Base-by-base conservation (phyloP, 2,888 invertebrate genomes). In the Diogma glabrata region DNA sequence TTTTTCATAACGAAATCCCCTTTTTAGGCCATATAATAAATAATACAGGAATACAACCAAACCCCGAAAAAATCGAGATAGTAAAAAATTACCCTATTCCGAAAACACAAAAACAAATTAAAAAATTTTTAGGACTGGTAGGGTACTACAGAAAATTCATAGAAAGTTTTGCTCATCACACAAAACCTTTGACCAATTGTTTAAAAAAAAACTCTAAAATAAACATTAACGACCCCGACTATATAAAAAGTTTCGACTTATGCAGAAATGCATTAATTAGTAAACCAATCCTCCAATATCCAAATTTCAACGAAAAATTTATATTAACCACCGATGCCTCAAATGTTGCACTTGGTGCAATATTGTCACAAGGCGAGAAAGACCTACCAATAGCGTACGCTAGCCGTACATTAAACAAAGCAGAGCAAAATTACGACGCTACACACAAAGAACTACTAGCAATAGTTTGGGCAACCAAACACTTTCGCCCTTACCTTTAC, bases 1-100 rank as follows among this genome's bases (percentile, higher is more conserved):
- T 61, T 51, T 47, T 60, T 4, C 28, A 45, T 10, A 57, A 57
- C 33, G 55, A 57, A 53, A 55, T 63, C 1, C 53, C 54, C 23
- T 64, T 56, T 52, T 51, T 65, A 16, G 62, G 64, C 7, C 62
- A 61, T 40, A 40, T 63, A 8, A 54, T 65, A 12, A 58, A 60
- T 3, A 45, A 57, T 4, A 58, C 62, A 1, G 60, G 58, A 16
- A 57, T 60, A 14, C 57, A 52, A 49, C 61, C 62, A 3, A 58
- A 62, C 43, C 60, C 60, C 2, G 54, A 56, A 2, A 63, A 63
- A 54, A 57, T 58, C 2, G 51, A 56, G 19, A n/a, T n/a, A 6
- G 22, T 43, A 43, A 20, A 20, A 20, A 43, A 43, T 22, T 20
- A 30, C 12, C 17, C 10, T 33, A 23, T 47, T n/a, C 33, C 24